Evolutionary conservation across 2,113 vertebrate genomes (phyloP).

Genomic region (Gopherus flavomarginatus): DNA sequence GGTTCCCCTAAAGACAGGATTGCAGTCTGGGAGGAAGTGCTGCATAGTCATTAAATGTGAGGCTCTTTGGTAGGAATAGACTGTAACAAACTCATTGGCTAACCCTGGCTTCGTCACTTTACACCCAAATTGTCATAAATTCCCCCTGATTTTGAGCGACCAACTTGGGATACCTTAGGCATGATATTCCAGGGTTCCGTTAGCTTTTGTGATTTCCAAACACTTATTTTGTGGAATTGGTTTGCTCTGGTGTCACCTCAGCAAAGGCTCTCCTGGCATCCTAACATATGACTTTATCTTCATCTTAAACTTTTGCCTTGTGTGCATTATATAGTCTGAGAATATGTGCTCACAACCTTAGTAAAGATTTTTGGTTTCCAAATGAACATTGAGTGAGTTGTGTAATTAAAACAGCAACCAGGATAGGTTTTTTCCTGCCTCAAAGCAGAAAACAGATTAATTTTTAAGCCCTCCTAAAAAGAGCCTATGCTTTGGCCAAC

Average conservation of each 20-base stretch:
- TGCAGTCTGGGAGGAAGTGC: neutral
- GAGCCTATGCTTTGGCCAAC: neutral
- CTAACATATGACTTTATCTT: neutral
- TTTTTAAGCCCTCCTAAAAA: constrained; percentile 30
- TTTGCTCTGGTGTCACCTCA: neutral
- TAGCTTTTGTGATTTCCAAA: neutral
- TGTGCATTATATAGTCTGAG: neutral
- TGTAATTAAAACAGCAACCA: neutral
- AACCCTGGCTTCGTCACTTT: neutral
- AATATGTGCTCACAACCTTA: neutral
- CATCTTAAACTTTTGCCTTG: neutral
- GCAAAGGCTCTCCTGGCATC: neutral
- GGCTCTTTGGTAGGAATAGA: neutral
- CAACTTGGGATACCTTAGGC: neutral
- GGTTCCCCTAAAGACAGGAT: neutral
- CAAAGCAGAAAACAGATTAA: neutral
- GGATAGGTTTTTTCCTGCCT: neutral
- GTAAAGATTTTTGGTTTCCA: neutral
- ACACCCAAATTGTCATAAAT: too few relatives aligned
- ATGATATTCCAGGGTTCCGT: neutral
- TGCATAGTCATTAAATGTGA: neutral
- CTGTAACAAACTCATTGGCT: neutral
- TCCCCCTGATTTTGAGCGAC: neutral
- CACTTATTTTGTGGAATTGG: neutral
- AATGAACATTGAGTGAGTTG: neutral